Conservation (phyloP, 1,140 invertebrate species). For the Cephus cinctus region DNA sequence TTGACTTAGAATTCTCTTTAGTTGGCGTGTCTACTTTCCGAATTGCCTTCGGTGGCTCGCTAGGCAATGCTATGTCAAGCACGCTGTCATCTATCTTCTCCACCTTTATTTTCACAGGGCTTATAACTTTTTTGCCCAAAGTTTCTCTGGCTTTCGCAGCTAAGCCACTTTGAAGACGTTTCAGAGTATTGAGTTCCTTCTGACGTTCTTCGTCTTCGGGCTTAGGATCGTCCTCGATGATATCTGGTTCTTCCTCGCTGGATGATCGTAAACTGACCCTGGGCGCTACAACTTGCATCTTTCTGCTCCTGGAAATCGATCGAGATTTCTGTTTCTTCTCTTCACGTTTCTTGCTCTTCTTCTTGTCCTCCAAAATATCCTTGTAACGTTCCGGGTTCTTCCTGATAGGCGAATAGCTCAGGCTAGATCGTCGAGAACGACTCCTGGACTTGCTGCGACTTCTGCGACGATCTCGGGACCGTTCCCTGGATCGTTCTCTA, state of each 20-base stretch:
- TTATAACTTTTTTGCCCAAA: conserved; percentile 44
- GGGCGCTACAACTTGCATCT: conserved; percentile 38
- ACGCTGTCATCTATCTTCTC: conserved; percentile 34
- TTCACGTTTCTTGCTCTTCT: conserved; percentile 41
- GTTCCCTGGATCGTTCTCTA: no score
- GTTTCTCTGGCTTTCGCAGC: conserved; percentile 63
- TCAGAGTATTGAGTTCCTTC: conserved; percentile 63
- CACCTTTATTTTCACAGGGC: conserved; percentile 39
- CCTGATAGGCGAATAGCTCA: conserved; percentile 66
- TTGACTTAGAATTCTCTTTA: conserved; percentile 5
- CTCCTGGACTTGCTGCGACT: conserved; percentile 30
- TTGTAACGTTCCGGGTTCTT: conserved; percentile 65
- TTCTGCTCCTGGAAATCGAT: conserved; percentile 22
- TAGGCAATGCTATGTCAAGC: conserved; percentile 38
- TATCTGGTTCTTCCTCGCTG: conserved; percentile 62
- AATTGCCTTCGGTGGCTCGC: conserved; percentile 25
- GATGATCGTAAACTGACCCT: conserved; percentile 63
- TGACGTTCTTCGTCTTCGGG: conserved; percentile 54
- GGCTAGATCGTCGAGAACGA: conserved; percentile 56
- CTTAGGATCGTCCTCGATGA: conserved; percentile 56
- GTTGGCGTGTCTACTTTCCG: background rate
- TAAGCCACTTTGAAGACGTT: conserved; percentile 62
- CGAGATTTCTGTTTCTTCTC: conserved; percentile 20
- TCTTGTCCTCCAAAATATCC: conserved; percentile 56
- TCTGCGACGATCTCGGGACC: conserved; percentile 28